phyloP scores from a whole-genome alignment of 1,140 invertebrate species.

The Radopholus similis region DNA sequence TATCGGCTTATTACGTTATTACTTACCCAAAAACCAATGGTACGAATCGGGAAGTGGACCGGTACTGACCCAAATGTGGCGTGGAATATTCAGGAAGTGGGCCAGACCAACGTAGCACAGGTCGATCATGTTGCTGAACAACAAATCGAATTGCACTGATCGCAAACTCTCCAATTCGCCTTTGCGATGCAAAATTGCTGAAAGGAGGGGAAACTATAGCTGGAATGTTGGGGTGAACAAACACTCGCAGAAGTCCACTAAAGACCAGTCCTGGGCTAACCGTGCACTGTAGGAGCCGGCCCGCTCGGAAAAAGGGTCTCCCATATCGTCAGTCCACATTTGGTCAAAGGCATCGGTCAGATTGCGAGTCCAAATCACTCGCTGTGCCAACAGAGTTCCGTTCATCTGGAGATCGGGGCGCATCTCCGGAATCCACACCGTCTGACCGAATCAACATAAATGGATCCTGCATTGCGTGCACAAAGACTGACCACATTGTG shows the following conservation, averaged over 20 bases:
- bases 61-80: constrained; percentile 32
- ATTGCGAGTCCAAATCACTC: constrained; percentile 35
- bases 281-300: not conserved
- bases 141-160: constrained; percentile 38
- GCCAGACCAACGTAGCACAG: constrained; percentile 34
- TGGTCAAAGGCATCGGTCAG: constrained; percentile 11
- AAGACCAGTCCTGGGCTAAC: constrained; percentile 2
- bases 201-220: constrained; percentile 7
- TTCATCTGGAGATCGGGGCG: constrained; percentile 22
- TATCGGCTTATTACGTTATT: not conserved
- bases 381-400: constrained; percentile 40
- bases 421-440: constrained; percentile 39
- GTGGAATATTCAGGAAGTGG: constrained; percentile 28
- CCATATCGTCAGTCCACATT: too few relatives aligned
- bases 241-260: constrained; percentile 24
- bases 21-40: constrained; percentile 30
- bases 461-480: not conserved
- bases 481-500: constrained; percentile 28
- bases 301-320: constrained; percentile 4
- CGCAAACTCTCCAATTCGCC: constrained; percentile 34
- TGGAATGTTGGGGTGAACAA: not conserved
- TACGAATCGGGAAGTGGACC: constrained; percentile 31
- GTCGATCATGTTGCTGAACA: constrained; percentile 32
- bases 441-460: constrained; percentile 19
- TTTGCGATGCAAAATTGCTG: constrained; percentile 32